Percentiles rank a stretch among this genome's conserved stretches.
Conservation (phyloP, 2,797 vertebrate species). For the Streptopelia turtur region DNA sequence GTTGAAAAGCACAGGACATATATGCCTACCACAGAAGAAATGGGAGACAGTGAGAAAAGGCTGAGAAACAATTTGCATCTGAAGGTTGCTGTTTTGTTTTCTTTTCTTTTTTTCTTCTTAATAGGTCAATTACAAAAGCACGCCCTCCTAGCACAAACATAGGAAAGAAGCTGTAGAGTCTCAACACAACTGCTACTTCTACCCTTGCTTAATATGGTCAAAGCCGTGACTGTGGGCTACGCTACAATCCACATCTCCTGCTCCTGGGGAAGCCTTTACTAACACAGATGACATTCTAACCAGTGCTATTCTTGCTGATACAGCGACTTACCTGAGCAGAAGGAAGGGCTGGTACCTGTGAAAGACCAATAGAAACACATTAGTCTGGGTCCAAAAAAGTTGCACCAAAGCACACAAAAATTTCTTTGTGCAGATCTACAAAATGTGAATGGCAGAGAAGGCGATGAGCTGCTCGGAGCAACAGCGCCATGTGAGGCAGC, state of each 20-base stretch:
- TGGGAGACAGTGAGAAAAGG: not conserved
- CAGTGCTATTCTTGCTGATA: not conserved
- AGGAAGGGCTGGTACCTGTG: conserved; percentile 43
- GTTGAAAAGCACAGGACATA: not conserved
- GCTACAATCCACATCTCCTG: not conserved
- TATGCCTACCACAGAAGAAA: not conserved
- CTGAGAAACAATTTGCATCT: not conserved
- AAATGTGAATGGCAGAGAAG: not conserved
- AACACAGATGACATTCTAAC: not conserved
- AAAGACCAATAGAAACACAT: not conserved
- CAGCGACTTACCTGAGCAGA: conserved; percentile 39
- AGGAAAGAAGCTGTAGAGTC: not conserved
- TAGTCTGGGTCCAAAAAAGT: not conserved
- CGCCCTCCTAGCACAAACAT: not conserved
- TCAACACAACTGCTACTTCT: not conserved
- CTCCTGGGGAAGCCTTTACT: not conserved
- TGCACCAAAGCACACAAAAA: not conserved
- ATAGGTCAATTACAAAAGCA: not conserved
- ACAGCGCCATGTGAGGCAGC: accelerated
- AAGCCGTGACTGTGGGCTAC: not conserved
- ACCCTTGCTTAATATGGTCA: not conserved
- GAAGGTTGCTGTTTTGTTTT: not conserved
- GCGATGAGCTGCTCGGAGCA: not conserved
- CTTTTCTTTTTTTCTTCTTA: not conserved
- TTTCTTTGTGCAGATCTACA: accelerated